Conservation (phyloP, 2,888 invertebrate species). For the Cheilosia vulpina region DNA sequence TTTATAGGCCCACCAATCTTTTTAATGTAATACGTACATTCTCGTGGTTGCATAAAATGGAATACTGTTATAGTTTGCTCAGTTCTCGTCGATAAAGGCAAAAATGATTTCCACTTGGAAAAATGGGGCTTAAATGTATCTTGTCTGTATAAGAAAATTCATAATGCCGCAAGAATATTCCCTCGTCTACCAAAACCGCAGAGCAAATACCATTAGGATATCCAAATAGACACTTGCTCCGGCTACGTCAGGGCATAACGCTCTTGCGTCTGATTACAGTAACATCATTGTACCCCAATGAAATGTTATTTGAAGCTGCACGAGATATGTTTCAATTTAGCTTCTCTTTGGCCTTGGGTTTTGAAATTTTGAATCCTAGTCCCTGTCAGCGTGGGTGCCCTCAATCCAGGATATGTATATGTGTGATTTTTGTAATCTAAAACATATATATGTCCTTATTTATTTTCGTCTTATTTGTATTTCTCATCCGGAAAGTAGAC, state of each 20-base stretch:
- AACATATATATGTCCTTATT: constrained; percentile 32
- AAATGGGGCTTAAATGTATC: background rate
- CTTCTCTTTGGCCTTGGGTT: constrained; percentile 26
- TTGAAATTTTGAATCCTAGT: constrained; percentile 31
- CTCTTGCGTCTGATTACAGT: constrained; percentile 26
- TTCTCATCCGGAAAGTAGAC: constrained; percentile 34
- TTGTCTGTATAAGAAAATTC: constrained; percentile 28
- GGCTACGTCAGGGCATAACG: constrained; percentile 19
- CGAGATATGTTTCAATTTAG: constrained; percentile 52
- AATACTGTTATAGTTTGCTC: constrained; percentile 13
- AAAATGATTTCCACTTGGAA: constrained; percentile 4
- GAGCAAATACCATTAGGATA: constrained; percentile 61
- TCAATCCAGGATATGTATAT: background rate
- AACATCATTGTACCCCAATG: constrained; percentile 9
- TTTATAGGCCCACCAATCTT: too few relatives aligned
- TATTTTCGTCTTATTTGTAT: constrained; percentile 44
- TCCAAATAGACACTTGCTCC: constrained; percentile 57
- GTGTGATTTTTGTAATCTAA: background rate
- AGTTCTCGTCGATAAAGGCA: constrained; percentile 21
- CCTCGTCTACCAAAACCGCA: constrained; percentile 39
- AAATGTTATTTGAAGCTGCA: constrained; percentile 39
- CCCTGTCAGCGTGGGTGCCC: background rate
- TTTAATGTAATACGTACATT: constrained; percentile 17
- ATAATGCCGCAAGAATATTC: constrained; percentile 45
- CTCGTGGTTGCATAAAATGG: constrained; percentile 9